A percentile compares a stretch with the other conserved stretches of the same genome.
phyloP scores from a whole-genome alignment of 1,140 invertebrate genomes.

The Macrobrachium rosenbergii region DNA sequence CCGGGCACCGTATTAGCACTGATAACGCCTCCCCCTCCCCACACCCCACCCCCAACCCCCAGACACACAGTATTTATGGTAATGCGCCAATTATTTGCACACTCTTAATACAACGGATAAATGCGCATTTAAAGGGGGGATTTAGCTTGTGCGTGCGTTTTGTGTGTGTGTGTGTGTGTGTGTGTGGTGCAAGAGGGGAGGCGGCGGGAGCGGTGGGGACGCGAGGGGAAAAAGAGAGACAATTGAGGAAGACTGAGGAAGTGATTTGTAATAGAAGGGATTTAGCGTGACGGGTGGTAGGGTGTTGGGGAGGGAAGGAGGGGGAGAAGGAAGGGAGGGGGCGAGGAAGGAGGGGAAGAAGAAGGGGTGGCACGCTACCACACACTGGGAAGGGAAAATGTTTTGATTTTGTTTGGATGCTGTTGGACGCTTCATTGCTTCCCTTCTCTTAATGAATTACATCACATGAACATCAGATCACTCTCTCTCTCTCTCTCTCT shows the following conservation, averaged over 20 bases:
- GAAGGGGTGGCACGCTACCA: too few species aligned
- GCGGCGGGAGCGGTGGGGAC: not conserved
- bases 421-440: too few species aligned
- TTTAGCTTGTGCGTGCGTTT: conserved; percentile 17
- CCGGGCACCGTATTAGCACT: conserved; percentile 7
- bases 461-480: too few species aligned
- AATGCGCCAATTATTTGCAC: conserved; percentile 54
- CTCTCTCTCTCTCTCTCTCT: too few species aligned
- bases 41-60: not conserved
- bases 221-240: not conserved
- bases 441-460: too few species aligned
- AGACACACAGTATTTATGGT: conserved; percentile 34
- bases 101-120: conserved; percentile 56
- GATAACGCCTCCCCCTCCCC: not conserved
- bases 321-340: too few species aligned
- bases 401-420: too few species aligned
- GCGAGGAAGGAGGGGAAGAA: too few species aligned
- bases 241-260: too few species aligned
- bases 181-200: not conserved
- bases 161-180: conserved; percentile 15
- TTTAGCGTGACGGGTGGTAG: not conserved
- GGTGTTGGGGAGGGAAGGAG: not conserved
- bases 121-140: conserved; percentile 35
- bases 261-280: too few species aligned
- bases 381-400: too few species aligned